Percentiles rank a stretch among this genome's conserved stretches.
These are phyloP conservation scores for Polypedilum vanderplanki DNA, from an alignment of 1,140 invertebrate genomes.

Conservation along the genomic window DNA sequence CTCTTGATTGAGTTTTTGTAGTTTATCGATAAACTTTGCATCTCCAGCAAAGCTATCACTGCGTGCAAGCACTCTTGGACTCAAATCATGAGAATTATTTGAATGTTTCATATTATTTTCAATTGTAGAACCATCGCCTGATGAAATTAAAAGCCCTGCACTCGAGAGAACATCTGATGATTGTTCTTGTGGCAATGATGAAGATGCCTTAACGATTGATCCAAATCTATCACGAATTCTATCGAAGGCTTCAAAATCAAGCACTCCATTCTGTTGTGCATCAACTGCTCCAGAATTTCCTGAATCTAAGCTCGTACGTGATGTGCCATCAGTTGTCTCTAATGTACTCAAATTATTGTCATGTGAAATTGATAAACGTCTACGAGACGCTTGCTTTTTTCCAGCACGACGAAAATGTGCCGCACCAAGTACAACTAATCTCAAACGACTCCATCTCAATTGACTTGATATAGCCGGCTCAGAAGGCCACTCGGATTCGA, in stretches of 20 bases:
- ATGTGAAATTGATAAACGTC: conserved; percentile 41
- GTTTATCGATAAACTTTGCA: conserved; percentile 63
- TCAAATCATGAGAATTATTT: conserved; percentile 36
- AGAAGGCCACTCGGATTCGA: conserved; percentile 91
- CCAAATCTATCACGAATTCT: conserved; percentile 52
- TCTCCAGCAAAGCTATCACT: conserved; percentile 70
- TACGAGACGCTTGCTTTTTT: conserved; percentile 48
- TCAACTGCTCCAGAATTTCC: conserved; percentile 41
- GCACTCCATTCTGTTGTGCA: conserved; percentile 30
- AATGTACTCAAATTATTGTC: conserved; percentile 45
- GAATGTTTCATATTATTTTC: background rate
- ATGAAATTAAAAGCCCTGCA: conserved; percentile 52
- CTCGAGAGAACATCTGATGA: conserved; percentile 47
- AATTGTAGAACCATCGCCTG: conserved; percentile 33
- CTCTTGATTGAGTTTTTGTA: conserved; percentile 46
- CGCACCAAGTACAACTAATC: conserved; percentile 84
- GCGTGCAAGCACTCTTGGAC: conserved; percentile 48
- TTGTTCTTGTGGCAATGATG: conserved; percentile 39
- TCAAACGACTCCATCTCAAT: conserved; percentile 87
- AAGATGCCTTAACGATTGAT: conserved; percentile 53
- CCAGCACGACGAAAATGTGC: conserved; percentile 77
- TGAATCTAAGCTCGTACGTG: conserved; percentile 47
- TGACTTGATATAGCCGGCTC: conserved; percentile 72
- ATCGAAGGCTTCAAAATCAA: conserved; percentile 53
- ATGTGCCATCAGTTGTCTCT: conserved; percentile 47